Evolutionary conservation across 2,888 invertebrate genomes (phyloP), one percentile per base, ranked within the genome.

Genomic region (Malacosoma neustria): DNA sequence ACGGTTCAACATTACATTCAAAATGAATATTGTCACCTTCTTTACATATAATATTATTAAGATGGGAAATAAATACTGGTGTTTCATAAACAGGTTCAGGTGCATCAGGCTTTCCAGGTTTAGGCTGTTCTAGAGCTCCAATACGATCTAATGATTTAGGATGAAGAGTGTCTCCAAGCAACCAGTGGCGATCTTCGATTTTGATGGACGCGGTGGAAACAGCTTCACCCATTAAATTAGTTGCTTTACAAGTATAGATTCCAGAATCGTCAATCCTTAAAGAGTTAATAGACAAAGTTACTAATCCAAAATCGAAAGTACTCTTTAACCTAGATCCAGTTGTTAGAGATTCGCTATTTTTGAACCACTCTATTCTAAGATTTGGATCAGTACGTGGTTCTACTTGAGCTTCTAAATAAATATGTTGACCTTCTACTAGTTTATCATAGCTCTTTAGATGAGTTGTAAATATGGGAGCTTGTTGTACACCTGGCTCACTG

Each of bases 241-340:
- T 93, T 1, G 97, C 98, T 74, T 94, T 94, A 82, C 98, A 98
- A 1, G 96, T 96, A 67, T 98, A 99, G 54, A 97, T 93, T 4
- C 97, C 98, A 2, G 96, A 96, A 77, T 99, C 98, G 57, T 97
- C 96, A 34, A 91, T 89, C 54, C 97, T 89, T 32, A 97, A 64
- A 2, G 95, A 92, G 62, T 95, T 94, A 42, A 98, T 93, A 11
- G 97, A 95, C 14, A 98, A 77, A 0, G 97, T 95, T 0, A 99
- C 98, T 42, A 97, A 89, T 34, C 99, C 99, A 75, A 99, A 99
- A 71, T 99, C 99, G 63, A 98, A 96, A 14, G 96, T 95, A 53
- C 97, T 97, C 63, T 95, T 93, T 45, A 98, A 89, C 51, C 98
- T 90, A 29, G 97, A 93, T 49, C 95, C 96, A 41, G 94, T 95